phyloP scores from a whole-genome alignment of 2,113 vertebrate genomes.

The Rhabdomys dilectus region DNA sequence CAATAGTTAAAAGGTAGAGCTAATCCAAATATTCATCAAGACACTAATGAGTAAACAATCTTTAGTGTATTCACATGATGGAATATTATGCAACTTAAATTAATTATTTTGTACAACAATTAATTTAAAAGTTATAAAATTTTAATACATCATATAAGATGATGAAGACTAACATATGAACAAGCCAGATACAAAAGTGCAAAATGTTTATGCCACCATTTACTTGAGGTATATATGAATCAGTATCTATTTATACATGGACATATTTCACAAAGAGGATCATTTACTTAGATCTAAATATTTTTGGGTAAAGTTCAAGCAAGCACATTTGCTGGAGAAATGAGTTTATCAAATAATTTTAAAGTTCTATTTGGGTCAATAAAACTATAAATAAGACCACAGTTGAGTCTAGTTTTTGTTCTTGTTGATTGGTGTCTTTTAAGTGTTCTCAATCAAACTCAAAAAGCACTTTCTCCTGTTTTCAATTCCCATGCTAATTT shows the following conservation, averaged over 20 bases:
- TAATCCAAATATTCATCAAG: slow-evolving; percentile 9
- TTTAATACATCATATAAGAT: not conserved
- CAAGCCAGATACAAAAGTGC: not conserved
- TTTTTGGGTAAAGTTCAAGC: not conserved
- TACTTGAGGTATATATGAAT: not conserved
- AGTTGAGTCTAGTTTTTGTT: slow-evolving; percentile 19
- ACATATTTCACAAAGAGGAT: slow-evolving; percentile 4
- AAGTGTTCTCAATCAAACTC: slow-evolving; percentile 20
- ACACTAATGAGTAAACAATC: not conserved
- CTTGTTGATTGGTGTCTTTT: slow-evolving; percentile 27
- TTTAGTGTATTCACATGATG: not conserved
- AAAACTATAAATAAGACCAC: slow-evolving; percentile 26
- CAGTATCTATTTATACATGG: not conserved
- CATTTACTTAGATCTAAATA: slow-evolving; percentile 37
- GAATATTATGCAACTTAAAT: not conserved
- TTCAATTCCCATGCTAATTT: not conserved
- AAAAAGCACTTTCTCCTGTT: not conserved
- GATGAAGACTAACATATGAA: not conserved
- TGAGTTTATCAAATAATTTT: slow-evolving; percentile 20
- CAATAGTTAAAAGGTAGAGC: not conserved
- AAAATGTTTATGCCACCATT: not conserved
- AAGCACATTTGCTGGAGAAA: slow-evolving; percentile 39
- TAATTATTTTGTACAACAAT: not conserved
- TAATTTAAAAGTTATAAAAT: not conserved
- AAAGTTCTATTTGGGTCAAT: not conserved